Base-by-base conservation (phyloP, 2,888 invertebrate species). In the Troides helena region DNA sequence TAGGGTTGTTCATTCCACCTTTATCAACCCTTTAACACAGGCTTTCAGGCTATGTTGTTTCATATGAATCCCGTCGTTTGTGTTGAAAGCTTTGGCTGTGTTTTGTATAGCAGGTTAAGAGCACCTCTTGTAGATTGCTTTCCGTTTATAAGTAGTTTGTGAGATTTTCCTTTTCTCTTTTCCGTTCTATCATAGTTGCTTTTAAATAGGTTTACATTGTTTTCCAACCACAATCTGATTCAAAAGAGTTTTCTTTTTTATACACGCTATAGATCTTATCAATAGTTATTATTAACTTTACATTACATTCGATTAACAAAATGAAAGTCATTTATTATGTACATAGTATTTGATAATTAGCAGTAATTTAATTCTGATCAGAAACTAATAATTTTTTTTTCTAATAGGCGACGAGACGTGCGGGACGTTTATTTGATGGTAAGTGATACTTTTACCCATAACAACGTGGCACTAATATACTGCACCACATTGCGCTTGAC, bases 91-190 rank as follows among this genome's bases (percentile, higher is more conserved):
- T 83, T 86, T 86, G 86, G 85, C 87, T 75, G 73, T 81, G 82
- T 85, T 88, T 87, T 84, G 80, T 82, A 83, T 81, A 81, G 81
- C 82, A 80, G 88, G 89, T 90, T 89, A 89, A 90, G 86, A 84
- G 84, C 85, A 85, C 84, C 86, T 82, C 84, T 85, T 78, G 62
- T 79, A 84, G 85, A 86, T 82, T 82, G 88, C 87, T 74, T 76
- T 73, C 79, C 85, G 81, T 73, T 72, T 71, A 72, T 73, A 72
- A 68, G 73, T 65, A 71, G 66, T 72, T 18, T 43, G 63, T 66
- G 58, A 66, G 62, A 62, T 62, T 67, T 67, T 50, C 57, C 62
- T 62, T 62, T 64, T 12, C 14, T 46, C 12, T 14, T 46, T 46
- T 46, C 10, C 36, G 53, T 64, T 64, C 36, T 39, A 64, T 57